Conservation (phyloP, 2,888 invertebrate genomes). For the Corythucha ciliata region DNA sequence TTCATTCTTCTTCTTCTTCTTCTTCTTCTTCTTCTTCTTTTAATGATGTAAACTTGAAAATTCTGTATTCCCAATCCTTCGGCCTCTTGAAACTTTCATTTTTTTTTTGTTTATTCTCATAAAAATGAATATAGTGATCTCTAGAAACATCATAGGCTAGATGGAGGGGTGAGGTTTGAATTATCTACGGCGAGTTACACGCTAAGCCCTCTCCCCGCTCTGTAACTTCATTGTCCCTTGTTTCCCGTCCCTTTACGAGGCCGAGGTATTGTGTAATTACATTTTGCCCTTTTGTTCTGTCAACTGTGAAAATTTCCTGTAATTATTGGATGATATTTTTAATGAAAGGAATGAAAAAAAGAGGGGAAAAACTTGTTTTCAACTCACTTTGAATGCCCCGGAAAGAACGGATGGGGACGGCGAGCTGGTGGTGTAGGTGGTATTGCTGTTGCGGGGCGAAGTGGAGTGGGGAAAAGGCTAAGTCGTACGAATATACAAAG, state of each 20-base stretch:
- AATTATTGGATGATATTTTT: constrained; percentile 18
- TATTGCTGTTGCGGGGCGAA: too few relatives aligned
- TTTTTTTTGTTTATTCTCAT: constrained; percentile 12
- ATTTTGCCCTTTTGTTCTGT: constrained; percentile 20
- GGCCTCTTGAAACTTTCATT: background rate
- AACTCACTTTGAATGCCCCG: too few relatives aligned
- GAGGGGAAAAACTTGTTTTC: too few relatives aligned
- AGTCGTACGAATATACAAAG: too few relatives aligned
- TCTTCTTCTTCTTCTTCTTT: constrained; percentile 10
- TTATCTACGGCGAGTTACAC: constrained; percentile 3
- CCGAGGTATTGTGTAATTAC: too few relatives aligned
- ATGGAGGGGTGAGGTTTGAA: background rate
- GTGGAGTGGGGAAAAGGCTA: too few relatives aligned
- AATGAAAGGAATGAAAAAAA: too few relatives aligned
- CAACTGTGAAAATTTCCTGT: constrained; percentile 16
- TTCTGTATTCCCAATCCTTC: background rate
- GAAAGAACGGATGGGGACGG: too few relatives aligned
- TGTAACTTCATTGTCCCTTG: background rate
- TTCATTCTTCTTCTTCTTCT: constrained; percentile 10
- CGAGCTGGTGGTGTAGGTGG: too few relatives aligned
- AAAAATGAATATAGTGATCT: constrained; percentile 20
- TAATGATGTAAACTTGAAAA: constrained; percentile 8
- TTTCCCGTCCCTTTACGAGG: constrained; percentile 11
- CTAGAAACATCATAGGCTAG: constrained; percentile 5
- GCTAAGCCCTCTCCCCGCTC: constrained; percentile 4